Base-by-base conservation (phyloP, 1,140 invertebrate genomes). In the Orchestia grillus region DNA sequence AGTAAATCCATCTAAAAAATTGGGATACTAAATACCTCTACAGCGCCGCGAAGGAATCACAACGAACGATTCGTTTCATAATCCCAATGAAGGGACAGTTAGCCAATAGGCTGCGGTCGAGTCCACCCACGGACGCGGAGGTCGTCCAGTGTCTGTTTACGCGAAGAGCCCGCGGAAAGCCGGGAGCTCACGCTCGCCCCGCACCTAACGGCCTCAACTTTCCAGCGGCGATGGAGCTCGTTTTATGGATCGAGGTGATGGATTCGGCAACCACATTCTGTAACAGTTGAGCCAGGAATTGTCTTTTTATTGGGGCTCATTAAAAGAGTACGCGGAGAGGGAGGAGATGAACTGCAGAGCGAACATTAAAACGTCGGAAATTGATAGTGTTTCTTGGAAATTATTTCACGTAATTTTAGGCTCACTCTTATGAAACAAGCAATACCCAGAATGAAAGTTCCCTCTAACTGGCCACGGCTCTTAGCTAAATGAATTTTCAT, bases 331-430 rank as follows among this genome's bases (percentile, higher is more conserved):
- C 62, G 62, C 28, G 62, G 62, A 90, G 88, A 44, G 41, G 43
- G 88, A 41, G 88, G 88, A 90, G 88, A 90, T 90, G 88, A 90
- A 90, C 43, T 90, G n/a, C 88, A 36, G 41, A 90, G 62, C 62
- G 62, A 77, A 77, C 62, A 77, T 77, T 77, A 77, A 77, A 77
- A 23, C 15, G 62, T 36, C 28, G 11, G 62, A 36, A 77, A 77
- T 77, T 77, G 62, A 77, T 77, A 77, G 62, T 77, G 62, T 77
- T 77, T 36, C 1, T 15, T 15, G 62, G 28, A 77, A 77, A 77
- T 77, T 15, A 28, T 77, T 77, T 36, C 15, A 77, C 1, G 28
- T 77, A 19, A 23, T 77, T 77, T 6, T 53, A 19, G 47, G 19
- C 47, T 53, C 6, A 19, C 19, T 53, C 28, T 77, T 77, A 19